These are phyloP conservation scores for Tupaia tana DNA, from an alignment of 2,113 vertebrate species.

Conservation along the genomic window DNA sequence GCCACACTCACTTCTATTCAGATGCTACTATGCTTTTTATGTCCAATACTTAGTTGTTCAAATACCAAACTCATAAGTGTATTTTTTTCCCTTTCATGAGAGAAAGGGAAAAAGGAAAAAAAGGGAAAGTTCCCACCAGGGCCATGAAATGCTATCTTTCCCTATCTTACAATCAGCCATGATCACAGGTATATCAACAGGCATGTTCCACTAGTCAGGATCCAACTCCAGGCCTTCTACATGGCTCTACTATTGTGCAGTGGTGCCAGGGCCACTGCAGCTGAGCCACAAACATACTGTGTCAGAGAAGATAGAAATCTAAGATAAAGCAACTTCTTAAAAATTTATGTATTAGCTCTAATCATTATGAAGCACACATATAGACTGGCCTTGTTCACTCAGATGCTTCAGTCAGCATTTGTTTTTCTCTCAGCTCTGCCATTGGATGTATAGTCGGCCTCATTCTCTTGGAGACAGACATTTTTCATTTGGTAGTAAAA, in stretches of 20 bases:
- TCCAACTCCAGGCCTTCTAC: too few relatives aligned
- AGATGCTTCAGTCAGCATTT: not conserved
- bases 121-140: too few relatives aligned
- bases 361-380: not conserved
- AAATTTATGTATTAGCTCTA: not conserved
- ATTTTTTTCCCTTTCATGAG: not conserved
- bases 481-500: not conserved
- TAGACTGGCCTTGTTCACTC: not conserved
- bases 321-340: not conserved
- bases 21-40: not conserved
- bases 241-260: too few relatives aligned
- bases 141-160: too few relatives aligned
- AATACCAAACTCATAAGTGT: not conserved
- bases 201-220: too few relatives aligned
- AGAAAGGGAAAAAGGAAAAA: too few relatives aligned
- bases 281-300: too few relatives aligned
- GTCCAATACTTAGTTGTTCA: not conserved
- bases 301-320: not conserved
- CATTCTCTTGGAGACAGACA: not conserved
- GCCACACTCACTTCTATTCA: not conserved
- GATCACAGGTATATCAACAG: too few relatives aligned
- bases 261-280: too few relatives aligned
- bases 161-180: too few relatives aligned
- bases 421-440: not conserved
- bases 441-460: not conserved